A percentile compares a stretch with the other conserved stretches of the same genome.
Evolutionary conservation across 2,888 invertebrate species (phyloP).

Genomic region (Sinohyriopsis cumingii): DNA sequence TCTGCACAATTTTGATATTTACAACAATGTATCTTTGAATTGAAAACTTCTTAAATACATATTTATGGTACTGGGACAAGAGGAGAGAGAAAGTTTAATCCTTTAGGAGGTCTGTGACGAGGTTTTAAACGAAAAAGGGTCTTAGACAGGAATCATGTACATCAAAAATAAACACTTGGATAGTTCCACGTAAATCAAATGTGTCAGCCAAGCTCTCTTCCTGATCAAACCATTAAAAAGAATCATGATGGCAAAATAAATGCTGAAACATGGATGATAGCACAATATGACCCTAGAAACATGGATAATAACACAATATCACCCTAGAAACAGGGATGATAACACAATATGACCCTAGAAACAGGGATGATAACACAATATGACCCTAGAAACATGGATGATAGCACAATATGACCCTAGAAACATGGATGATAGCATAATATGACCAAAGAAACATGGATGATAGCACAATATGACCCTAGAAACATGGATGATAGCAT

Average conservation of each 20-base stretch:
- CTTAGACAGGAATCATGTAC: not conserved
- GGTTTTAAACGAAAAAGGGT: not conserved
- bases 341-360: not conserved
- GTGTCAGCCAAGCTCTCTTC: not conserved
- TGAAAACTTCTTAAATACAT: not conserved
- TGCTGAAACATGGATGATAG: no score
- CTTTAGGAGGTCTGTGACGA: not conserved
- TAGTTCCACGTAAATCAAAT: not conserved
- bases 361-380: no score
- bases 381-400: slow-evolving; percentile 5
- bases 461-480: not conserved
- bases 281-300: not conserved
- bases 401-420: not conserved
- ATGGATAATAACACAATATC: not conserved
- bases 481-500: no score
- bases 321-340: no score
- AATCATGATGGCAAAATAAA: not conserved
- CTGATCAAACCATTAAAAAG: not conserved
- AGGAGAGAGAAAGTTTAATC: not conserved
- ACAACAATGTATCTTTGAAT: no score
- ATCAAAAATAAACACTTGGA: not conserved
- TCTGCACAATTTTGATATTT: no score
- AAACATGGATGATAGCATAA: no score
- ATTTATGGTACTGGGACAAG: not conserved
- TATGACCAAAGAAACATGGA: no score